Evolutionary conservation across 2,888 invertebrate genomes (phyloP).

Genomic region (Drosophila acutilabella): DNA sequence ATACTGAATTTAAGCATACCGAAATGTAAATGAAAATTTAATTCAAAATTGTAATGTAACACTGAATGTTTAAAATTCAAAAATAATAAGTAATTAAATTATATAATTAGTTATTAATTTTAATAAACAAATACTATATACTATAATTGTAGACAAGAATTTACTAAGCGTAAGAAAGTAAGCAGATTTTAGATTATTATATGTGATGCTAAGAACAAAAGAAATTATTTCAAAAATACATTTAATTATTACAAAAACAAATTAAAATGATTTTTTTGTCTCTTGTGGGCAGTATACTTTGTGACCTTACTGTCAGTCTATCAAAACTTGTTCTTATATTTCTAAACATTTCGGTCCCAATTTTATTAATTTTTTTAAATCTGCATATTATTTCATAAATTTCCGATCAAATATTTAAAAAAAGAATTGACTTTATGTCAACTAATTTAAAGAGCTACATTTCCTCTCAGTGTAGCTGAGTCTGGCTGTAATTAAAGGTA

Average conservation of each 20-base stretch:
- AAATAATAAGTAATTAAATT: constrained; percentile 20
- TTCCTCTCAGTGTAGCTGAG: background rate
- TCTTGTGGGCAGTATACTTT: background rate
- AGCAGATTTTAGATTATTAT: constrained; percentile 69
- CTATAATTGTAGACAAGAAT: constrained; percentile 67
- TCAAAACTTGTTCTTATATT: background rate
- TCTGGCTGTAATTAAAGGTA: constrained; percentile 7
- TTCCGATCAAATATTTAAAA: too few relatives aligned
- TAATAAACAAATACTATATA: constrained; percentile 18
- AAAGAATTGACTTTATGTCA: too few relatives aligned
- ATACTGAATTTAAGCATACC: constrained; percentile 12
- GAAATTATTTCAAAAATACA: constrained; percentile 20
- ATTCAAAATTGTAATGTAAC: constrained; percentile 10
- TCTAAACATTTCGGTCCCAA: too few relatives aligned
- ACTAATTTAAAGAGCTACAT: background rate
- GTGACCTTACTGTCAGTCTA: background rate
- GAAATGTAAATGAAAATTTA: constrained; percentile 20
- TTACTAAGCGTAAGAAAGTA: constrained; percentile 65
- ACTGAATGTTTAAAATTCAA: constrained; percentile 31
- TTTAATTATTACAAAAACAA: constrained; percentile 56
- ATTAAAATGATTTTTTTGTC: constrained; percentile 25
- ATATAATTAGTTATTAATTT: constrained; percentile 17
- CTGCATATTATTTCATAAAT: too few relatives aligned
- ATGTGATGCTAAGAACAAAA: constrained; percentile 61
- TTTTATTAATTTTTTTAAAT: too few relatives aligned